These are phyloP conservation scores for Cinclus mexicanus DNA, from an alignment of 2,113 vertebrate species.

Conservation along the genomic window DNA sequence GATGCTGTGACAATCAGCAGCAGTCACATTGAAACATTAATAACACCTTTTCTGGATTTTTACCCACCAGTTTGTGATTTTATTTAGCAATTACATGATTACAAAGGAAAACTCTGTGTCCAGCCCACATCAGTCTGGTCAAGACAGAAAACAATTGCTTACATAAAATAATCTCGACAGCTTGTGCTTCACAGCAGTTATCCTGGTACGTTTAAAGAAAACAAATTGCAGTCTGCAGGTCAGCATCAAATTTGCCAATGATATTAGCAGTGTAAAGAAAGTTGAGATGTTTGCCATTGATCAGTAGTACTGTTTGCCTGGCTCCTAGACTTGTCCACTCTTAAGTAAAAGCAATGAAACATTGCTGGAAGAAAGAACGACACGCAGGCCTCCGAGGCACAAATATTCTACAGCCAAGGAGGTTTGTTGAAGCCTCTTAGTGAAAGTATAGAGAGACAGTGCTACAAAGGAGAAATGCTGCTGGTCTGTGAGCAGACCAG, in stretches of 20 bases:
- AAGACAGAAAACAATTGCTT: neutral
- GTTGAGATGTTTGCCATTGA: neutral
- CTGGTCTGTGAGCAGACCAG: neutral
- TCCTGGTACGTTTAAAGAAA: neutral
- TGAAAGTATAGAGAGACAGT: neutral
- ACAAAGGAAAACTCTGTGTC: neutral
- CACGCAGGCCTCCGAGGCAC: accelerated
- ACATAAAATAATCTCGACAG: neutral
- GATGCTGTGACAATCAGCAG: neutral
- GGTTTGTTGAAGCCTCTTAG: neutral
- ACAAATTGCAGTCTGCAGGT: neutral
- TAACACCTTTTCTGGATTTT: neutral
- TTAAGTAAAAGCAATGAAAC: neutral
- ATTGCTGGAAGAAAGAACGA: neutral
- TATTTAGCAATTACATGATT: neutral
- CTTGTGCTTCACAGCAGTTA: neutral
- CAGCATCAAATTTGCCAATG: neutral
- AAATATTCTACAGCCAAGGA: neutral
- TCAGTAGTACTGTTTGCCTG: neutral
- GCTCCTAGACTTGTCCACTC: neutral
- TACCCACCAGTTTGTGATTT: neutral
- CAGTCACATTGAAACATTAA: neutral
- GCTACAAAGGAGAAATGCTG: neutral
- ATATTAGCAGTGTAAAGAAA: neutral
- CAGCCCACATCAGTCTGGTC: neutral